Percentiles rank a stretch among this genome's conserved stretches.
Evolutionary conservation across 2,797 vertebrate genomes (phyloP).

Genomic region (Distichodus sexfasciatus): DNA sequence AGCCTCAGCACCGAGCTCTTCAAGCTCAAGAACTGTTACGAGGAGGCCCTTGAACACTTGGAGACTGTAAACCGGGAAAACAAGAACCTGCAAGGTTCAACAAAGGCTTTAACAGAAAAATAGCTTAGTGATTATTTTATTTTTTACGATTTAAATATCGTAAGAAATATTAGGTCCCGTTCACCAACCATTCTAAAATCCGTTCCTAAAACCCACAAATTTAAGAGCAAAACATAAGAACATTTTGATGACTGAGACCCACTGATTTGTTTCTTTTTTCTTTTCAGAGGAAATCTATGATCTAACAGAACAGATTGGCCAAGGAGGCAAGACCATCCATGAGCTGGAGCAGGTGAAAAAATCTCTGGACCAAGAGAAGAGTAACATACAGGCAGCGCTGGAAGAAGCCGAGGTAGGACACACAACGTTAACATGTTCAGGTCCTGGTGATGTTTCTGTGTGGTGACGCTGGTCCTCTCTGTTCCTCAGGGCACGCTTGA

Average conservation of each 20-base stretch:
- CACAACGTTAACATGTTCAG: not conserved
- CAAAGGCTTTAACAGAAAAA: too few species aligned
- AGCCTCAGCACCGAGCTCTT: constrained; percentile 90
- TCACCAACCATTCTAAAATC: too few species aligned
- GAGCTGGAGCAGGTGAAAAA: constrained; percentile 91
- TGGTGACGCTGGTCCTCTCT: not conserved
- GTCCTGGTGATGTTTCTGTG: not conserved
- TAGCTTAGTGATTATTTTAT: too few species aligned
- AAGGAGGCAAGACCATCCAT: constrained; percentile 85
- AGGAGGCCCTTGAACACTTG: constrained; percentile 88
- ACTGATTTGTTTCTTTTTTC: not conserved
- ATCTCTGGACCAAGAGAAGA: constrained; percentile 83
- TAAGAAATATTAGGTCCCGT: too few species aligned
- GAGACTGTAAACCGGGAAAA: constrained; percentile 90
- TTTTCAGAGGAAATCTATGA: constrained; percentile 87
- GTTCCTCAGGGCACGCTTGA: constrained; percentile 87
- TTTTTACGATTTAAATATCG: too few species aligned
- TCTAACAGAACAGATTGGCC: constrained; percentile 84
- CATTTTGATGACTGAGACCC: too few species aligned
- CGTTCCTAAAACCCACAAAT: too few species aligned
- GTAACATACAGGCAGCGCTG: constrained; percentile 82
- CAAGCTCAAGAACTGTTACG: constrained; percentile 86
- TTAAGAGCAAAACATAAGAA: too few species aligned
- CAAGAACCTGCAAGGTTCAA: constrained; percentile 90
- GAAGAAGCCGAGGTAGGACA: constrained; percentile 87